Evolutionary conservation across 2,113 vertebrate species (phyloP), one percentile per base, ranked within the genome.

Genomic region (Camelus bactrianus): DNA sequence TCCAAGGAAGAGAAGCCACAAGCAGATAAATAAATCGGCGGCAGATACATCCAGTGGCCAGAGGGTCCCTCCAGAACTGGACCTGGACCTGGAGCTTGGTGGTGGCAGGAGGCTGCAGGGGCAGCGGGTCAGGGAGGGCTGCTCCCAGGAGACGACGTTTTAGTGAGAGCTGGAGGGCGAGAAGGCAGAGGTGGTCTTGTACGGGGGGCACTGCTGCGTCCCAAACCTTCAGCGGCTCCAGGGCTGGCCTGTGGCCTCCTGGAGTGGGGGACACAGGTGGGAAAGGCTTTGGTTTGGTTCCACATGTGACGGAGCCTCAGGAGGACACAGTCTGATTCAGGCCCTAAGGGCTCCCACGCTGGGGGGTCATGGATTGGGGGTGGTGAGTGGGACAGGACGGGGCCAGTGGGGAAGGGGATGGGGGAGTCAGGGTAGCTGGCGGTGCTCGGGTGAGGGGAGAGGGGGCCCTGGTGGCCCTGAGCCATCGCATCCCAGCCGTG

Each of bases 11-110:
- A 5, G 46, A 56, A 17, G 35, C 14, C 6, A 7, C 8, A 11
- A 80, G 5, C 46, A 19, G 3, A 8, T 17, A 5, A 1, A 0
- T 17, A 4, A 9, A 7, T 17, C 2, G 0, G 4, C 0, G 0
- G 7, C 24, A 17, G 46, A 1, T 2, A 22, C 3, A 9, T 15
- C 58, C 1, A 1, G 8, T 0, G 1, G 35, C 42, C 10, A 15
- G 65, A 1, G 0, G 0, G 52, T 48, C 24, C 60, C 46, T 3
- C 12, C 30, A 2, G 30, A 24, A 1, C 6, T 24, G 12, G 0
- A 1, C 3, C 4, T 42, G 38, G 38, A 42, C 1, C 16, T 14
- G 54, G 50, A 15, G 38, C 48, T 6, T 1, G 2, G 15, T 0
- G 0, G 12, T 1, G 5, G 11, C 14, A 0, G 2, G 42, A 2